phyloP scores from a whole-genome alignment of 2,797 vertebrate genomes.

The Aldrovandia affinis region DNA sequence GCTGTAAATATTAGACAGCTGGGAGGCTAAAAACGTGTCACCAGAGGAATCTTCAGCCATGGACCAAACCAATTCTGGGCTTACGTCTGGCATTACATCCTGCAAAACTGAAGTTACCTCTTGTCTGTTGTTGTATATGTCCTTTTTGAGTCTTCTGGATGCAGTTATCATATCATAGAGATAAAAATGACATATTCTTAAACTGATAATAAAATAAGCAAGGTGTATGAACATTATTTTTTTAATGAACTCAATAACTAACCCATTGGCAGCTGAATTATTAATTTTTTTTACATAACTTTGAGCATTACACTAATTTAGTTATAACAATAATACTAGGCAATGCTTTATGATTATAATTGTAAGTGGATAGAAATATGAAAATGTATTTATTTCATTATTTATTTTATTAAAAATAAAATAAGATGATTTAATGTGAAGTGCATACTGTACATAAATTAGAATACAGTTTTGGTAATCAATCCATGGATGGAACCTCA shows the following conservation, averaged over 20 bases:
- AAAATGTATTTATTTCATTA: not conserved
- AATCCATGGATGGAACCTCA: not conserved
- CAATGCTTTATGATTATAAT: not conserved
- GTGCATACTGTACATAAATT: not conserved
- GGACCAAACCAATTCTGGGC: not conserved
- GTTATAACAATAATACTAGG: not conserved
- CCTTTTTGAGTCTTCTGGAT: too few relatives aligned
- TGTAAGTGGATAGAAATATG: not conserved
- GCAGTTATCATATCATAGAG: too few relatives aligned
- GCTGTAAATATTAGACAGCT: not conserved
- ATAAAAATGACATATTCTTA: too few relatives aligned
- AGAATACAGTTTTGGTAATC: not conserved
- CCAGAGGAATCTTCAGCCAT: constrained; percentile 53
- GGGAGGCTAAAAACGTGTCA: constrained; percentile 36
- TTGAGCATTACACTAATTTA: too few relatives aligned
- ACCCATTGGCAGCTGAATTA: too few relatives aligned
- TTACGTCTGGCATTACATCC: constrained; percentile 41
- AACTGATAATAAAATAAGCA: too few relatives aligned
- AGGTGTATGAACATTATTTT: not conserved
- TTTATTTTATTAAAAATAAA: not conserved
- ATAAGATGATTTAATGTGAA: not conserved
- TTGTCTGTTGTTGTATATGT: too few relatives aligned
- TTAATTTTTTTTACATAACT: too few relatives aligned
- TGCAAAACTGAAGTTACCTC: too few relatives aligned
- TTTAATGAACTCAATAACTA: too few relatives aligned